Conservation (phyloP, 1,140 invertebrate genomes). For the Littorina saxatilis region DNA sequence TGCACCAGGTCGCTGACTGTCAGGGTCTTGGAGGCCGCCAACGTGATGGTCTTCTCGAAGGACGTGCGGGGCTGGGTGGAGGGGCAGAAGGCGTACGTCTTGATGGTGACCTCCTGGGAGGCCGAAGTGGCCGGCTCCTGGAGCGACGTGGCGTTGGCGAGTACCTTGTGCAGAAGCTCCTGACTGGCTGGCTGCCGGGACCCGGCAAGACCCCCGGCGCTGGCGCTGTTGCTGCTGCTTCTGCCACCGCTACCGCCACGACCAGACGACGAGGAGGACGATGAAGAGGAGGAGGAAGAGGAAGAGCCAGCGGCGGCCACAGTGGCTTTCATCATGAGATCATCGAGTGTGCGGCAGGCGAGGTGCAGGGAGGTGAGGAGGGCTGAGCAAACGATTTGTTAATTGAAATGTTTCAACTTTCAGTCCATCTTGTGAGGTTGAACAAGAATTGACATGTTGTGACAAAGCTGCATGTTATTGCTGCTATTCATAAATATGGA, state of each 20-base stretch:
- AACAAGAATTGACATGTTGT: no score
- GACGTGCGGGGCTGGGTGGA: slow-evolving; percentile 42
- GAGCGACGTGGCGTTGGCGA: slow-evolving; percentile 32
- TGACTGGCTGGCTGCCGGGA: slow-evolving; percentile 19
- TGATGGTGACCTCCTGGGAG: slow-evolving; percentile 32
- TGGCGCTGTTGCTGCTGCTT: slow-evolving; percentile 20
- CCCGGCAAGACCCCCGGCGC: neutral
- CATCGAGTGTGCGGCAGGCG: slow-evolving; percentile 31
- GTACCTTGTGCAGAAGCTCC: slow-evolving; percentile 3
- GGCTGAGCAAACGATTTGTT: no score
- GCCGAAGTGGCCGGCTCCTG: slow-evolving; percentile 17
- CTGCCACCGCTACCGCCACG: neutral
- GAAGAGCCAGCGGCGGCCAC: neutral
- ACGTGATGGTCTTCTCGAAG: slow-evolving; percentile 36
- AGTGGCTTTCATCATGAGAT: neutral
- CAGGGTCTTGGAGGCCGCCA: slow-evolving; percentile 11
- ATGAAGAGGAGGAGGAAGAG: no score
- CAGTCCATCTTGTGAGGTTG: no score
- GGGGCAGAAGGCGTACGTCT: slow-evolving; percentile 48
- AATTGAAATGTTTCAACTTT: no score
- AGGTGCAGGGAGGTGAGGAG: slow-evolving; percentile 45
- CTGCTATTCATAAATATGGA: no score
- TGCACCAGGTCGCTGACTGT: slow-evolving; percentile 38
- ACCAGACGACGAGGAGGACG: neutral
- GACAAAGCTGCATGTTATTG: no score